Percentiles rank a stretch among this genome's conserved stretches.
phyloP scores from a whole-genome alignment of 1,140 invertebrate species.

The Arctopsyche grandis region DNA sequence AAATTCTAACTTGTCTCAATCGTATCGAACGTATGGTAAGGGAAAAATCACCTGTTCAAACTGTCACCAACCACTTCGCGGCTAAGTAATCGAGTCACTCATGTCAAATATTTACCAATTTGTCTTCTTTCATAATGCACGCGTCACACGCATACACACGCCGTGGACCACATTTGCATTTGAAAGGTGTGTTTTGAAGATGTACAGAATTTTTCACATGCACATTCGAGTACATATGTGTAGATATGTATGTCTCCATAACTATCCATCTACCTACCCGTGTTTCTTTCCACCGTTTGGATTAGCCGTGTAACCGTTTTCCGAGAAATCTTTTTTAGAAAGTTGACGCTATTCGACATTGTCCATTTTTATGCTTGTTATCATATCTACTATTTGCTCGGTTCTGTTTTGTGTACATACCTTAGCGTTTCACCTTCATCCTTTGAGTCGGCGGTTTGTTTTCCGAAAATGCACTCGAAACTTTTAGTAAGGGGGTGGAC shows the following conservation, averaged over 20 bases:
- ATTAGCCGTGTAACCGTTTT: too few species aligned
- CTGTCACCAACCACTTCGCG: neutral
- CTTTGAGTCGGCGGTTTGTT: too few species aligned
- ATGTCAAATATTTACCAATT: neutral
- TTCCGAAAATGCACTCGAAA: too few species aligned
- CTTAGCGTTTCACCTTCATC: too few species aligned
- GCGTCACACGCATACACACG: neutral
- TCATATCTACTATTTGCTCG: neutral
- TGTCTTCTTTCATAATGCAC: neutral
- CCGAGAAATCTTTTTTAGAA: neutral
- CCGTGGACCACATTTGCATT: neutral
- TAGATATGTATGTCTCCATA: too few species aligned
- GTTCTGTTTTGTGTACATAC: neutral
- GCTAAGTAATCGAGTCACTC: neutral
- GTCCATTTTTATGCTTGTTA: neutral
- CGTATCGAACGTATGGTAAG: too few species aligned
- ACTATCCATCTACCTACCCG: too few species aligned
- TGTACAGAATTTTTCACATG: neutral
- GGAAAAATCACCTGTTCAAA: neutral
- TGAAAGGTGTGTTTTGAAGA: neutral
- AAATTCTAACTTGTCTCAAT: too few species aligned
- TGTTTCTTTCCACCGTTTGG: too few species aligned
- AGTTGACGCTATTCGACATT: constrained; percentile 6
- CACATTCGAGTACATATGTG: too few species aligned
- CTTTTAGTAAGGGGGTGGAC: too few species aligned